phyloP scores from a whole-genome alignment of 1,140 invertebrate species.

The Drosophila parvula region DNA sequence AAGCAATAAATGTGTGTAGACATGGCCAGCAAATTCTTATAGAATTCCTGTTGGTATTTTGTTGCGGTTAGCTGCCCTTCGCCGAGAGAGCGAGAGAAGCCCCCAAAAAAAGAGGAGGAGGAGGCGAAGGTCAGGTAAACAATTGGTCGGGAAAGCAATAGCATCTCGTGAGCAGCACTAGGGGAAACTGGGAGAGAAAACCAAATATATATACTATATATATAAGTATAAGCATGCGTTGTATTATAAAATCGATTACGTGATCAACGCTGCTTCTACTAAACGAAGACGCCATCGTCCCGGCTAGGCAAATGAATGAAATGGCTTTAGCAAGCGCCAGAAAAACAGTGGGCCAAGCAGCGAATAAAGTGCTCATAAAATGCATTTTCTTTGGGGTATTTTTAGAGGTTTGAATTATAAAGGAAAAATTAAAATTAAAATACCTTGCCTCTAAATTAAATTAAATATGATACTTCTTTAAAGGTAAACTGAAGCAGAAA shows the following conservation, averaged over 20 bases:
- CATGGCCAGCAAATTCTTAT: conserved; percentile 55
- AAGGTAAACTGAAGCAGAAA: too few relatives aligned
- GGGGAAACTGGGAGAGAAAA: conserved; percentile 13
- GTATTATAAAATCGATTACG: conserved; percentile 81
- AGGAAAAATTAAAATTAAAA: neutral
- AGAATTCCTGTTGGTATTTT: conserved; percentile 33
- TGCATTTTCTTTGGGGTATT: neutral
- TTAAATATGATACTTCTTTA: too few relatives aligned
- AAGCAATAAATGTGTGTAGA: conserved; percentile 76
- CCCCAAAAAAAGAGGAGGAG: conserved; percentile 5
- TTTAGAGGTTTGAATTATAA: neutral
- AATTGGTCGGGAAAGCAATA: conserved; percentile 32
- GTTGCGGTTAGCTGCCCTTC: conserved; percentile 60
- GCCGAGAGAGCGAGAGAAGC: conserved; percentile 24
- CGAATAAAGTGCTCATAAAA: neutral
- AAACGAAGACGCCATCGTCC: conserved; percentile 69
- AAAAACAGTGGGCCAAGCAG: conserved; percentile 42
- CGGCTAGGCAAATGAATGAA: conserved; percentile 57
- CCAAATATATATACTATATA: conserved; percentile 12
- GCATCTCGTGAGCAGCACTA: conserved; percentile 21
- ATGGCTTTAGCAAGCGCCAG: conserved; percentile 24
- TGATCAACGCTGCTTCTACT: conserved; percentile 54
- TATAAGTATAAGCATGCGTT: conserved; percentile 27
- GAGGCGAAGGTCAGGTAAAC: conserved; percentile 78
- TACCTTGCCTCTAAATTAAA: too few relatives aligned